phyloP scores from a whole-genome alignment of 2,113 vertebrate species.

The Notiomystis cincta region DNA sequence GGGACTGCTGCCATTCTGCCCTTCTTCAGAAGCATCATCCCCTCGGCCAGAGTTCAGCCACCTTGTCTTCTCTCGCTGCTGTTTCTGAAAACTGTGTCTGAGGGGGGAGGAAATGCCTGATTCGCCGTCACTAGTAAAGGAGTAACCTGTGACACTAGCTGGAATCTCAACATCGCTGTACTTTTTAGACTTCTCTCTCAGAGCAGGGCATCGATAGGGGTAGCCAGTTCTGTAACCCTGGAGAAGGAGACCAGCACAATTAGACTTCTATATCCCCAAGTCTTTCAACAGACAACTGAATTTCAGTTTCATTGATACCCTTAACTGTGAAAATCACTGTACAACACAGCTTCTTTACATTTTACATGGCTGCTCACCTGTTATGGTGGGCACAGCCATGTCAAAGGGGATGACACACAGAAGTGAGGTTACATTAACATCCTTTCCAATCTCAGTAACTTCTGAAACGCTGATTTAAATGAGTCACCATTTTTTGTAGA shows the following conservation, averaged over 20 bases:
- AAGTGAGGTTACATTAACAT: neutral
- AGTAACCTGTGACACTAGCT: slow-evolving; percentile 86
- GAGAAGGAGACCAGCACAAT: neutral
- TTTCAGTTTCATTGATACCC: neutral
- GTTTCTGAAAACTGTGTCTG: slow-evolving; percentile 99
- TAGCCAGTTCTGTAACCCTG: slow-evolving; percentile 98
- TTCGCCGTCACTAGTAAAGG: slow-evolving; percentile 91
- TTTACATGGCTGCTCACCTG: neutral
- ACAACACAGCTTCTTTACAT: neutral
- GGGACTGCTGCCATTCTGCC: slow-evolving; percentile 92
- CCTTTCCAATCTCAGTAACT: neutral
- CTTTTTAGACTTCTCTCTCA: slow-evolving; percentile 96
- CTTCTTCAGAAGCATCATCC: slow-evolving; percentile 90
- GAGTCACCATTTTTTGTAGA: neutral
- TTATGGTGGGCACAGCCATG: neutral
- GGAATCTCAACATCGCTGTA: slow-evolving; percentile 91
- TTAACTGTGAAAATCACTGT: neutral
- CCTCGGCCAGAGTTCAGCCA: slow-evolving; percentile 91
- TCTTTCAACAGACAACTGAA: neutral
- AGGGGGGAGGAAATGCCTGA: slow-evolving; percentile 94
- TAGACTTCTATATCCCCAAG: neutral
- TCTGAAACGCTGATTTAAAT: neutral
- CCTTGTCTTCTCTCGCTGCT: slow-evolving; percentile 96
- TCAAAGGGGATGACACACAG: neutral
- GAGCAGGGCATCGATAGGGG: slow-evolving; percentile 92